A percentile compares a stretch with the other conserved stretches of the same genome.
Evolutionary conservation across 2,888 invertebrate species (phyloP).

Genomic region (Cyclophora albipunctata): DNA sequence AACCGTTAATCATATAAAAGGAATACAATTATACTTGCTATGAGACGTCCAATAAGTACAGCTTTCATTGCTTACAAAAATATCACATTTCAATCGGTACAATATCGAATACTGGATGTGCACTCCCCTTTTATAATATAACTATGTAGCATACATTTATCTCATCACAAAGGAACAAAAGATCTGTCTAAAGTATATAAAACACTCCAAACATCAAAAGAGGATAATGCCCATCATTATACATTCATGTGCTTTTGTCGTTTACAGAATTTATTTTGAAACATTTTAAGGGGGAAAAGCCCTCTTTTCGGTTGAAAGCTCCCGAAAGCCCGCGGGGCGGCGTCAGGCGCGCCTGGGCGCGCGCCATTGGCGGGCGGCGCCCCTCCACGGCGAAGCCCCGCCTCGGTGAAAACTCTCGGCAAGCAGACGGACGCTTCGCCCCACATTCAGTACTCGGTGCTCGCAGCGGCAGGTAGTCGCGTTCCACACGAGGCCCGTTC

Average conservation of each 20-base stretch:
- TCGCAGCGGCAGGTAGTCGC: constrained; percentile 36
- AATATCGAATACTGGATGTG: constrained; percentile 53
- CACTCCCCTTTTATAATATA: constrained; percentile 45
- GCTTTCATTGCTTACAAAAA: constrained; percentile 54
- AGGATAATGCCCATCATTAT: constrained; percentile 73
- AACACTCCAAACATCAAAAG: constrained; percentile 69
- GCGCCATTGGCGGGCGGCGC: constrained; percentile 48
- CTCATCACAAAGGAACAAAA: constrained; percentile 67
- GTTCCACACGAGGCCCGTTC: constrained; percentile 21
- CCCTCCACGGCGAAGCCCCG: constrained; percentile 57
- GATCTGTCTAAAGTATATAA: constrained; percentile 65
- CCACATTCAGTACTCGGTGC: constrained; percentile 48
- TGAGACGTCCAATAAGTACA: constrained; percentile 46
- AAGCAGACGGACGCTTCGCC: constrained; percentile 20
- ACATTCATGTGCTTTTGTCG: constrained; percentile 72
- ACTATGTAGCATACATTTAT: constrained; percentile 55
- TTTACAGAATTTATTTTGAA: constrained; percentile 74
- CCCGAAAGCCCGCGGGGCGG: constrained; percentile 62
- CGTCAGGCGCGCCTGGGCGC: constrained; percentile 48
- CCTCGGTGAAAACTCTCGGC: constrained; percentile 54
- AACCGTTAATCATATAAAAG: not conserved
- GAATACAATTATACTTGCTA: constrained; percentile 32
- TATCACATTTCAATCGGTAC: constrained; percentile 63
- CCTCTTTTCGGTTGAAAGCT: constrained; percentile 69
- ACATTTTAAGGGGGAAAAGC: constrained; percentile 64